Evolutionary conservation across 2,888 invertebrate species (phyloP).

Genomic region (Andricus quercusramuli): DNA sequence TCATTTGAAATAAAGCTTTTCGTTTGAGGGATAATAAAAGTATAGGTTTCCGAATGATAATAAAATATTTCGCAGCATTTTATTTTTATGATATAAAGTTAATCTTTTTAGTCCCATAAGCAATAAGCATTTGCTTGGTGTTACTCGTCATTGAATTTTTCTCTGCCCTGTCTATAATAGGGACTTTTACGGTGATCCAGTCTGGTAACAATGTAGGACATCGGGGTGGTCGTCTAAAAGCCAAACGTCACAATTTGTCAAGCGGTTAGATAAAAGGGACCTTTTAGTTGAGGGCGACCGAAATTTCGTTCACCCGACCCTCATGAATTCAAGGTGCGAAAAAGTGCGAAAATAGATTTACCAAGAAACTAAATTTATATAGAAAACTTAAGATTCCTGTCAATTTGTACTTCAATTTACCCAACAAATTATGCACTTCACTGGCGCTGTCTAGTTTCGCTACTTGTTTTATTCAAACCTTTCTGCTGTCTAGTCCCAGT

Average conservation of each 20-base stretch:
- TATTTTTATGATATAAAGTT: neutral
- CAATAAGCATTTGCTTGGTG: neutral
- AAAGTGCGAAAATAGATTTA: neutral
- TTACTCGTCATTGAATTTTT: constrained; percentile 35
- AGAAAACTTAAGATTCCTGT: no score
- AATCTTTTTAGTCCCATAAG: neutral
- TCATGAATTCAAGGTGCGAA: neutral
- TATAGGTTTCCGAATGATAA: neutral
- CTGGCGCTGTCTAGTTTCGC: no score
- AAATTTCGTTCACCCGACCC: neutral
- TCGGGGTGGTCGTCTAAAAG: constrained; percentile 59
- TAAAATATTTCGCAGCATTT: neutral
- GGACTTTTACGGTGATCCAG: constrained; percentile 43
- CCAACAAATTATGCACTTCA: no score
- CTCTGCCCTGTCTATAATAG: constrained; percentile 43
- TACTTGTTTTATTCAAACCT: no score
- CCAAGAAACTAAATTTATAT: neutral
- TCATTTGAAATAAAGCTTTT: no score
- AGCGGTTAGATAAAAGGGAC: constrained; percentile 46
- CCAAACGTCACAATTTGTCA: constrained; percentile 62
- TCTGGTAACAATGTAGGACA: constrained; percentile 49
- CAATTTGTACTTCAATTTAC: no score
- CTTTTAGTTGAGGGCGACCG: neutral
- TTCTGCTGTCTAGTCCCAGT: no score
- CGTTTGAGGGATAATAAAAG: no score